Evolutionary conservation across 64 coral and sea anemone species (phyloP).

Genomic region (Pocillopora verrucosa): DNA sequence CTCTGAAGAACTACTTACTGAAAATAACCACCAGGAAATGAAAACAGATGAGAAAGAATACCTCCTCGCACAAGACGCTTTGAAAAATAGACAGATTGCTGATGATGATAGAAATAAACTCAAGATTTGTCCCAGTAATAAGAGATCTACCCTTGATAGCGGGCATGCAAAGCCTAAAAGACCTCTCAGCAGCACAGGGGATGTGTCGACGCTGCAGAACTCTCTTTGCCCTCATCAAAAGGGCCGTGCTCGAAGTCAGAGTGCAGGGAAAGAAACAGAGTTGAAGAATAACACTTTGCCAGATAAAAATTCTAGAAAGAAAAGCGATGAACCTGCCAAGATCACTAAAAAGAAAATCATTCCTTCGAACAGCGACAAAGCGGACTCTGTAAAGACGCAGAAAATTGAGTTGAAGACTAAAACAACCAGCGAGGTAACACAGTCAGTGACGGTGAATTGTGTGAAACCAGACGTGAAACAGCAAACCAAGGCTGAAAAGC

Average conservation of each 20-base stretch:
- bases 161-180: slow-evolving; percentile 1
- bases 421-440: slow-evolving; percentile 20
- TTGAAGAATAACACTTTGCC: background rate
- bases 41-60: slow-evolving; percentile 8
- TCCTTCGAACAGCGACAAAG: slow-evolving; percentile 4
- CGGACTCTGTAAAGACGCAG: slow-evolving; percentile 30
- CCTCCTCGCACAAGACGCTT: background rate
- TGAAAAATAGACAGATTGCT: background rate
- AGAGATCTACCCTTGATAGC: background rate
- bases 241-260: slow-evolving; percentile 27
- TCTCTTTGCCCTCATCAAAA: background rate
- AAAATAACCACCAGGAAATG: slow-evolving; percentile 15
- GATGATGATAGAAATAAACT: slow-evolving; percentile 6
- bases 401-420: slow-evolving; percentile 42
- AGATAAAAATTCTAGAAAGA: slow-evolving; percentile 1
- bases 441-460: slow-evolving; percentile 44
- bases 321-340: slow-evolving; percentile 40
- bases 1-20: background rate
- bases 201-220: slow-evolving; percentile 1
- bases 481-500: slow-evolving; percentile 36
- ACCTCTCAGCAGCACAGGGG: slow-evolving; percentile 25
- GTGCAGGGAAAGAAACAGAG: slow-evolving; percentile 29
- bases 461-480: slow-evolving; percentile 26
- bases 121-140: background rate
- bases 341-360: slow-evolving; percentile 48